Conservation (phyloP, 2,113 vertebrate species). For the Onychorhynchus coronatus region DNA sequence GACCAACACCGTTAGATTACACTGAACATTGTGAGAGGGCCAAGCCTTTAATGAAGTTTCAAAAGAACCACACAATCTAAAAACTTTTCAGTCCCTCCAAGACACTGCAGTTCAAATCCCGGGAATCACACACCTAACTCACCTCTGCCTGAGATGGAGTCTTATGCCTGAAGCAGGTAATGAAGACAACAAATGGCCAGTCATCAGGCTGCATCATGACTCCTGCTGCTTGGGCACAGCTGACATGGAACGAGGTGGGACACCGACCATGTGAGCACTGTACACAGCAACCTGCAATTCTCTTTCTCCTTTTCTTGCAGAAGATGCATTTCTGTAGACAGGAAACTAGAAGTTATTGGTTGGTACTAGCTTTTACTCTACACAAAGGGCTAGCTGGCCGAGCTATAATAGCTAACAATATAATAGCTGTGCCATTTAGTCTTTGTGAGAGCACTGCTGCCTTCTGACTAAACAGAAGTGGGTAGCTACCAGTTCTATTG, state of each 20-base stretch:
- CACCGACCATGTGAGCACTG: constrained; percentile 97
- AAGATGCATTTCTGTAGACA: constrained; percentile 91
- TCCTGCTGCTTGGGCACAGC: constrained; percentile 93
- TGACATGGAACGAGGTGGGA: constrained; percentile 95
- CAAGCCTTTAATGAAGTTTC: neutral
- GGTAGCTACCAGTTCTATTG: neutral
- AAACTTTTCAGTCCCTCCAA: neutral
- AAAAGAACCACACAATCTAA: neutral
- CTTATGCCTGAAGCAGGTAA: constrained; percentile 95
- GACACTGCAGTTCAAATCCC: neutral
- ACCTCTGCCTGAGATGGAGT: constrained; percentile 89
- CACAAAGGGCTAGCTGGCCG: neutral
- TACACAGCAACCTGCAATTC: constrained; percentile 90
- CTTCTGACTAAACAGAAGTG: neutral
- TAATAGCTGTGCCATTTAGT: neutral
- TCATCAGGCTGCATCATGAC: constrained; percentile 97
- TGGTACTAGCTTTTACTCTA: neutral
- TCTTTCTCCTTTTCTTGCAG: constrained; percentile 95
- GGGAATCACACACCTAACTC: neutral
- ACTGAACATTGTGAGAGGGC: neutral
- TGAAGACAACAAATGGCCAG: constrained; percentile 97
- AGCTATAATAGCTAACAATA: neutral
- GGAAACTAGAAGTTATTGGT: neutral
- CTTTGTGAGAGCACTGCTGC: neutral
- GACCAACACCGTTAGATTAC: neutral